Base-by-base conservation (phyloP, 1,140 invertebrate species). In the Drosophila jambulina region DNA sequence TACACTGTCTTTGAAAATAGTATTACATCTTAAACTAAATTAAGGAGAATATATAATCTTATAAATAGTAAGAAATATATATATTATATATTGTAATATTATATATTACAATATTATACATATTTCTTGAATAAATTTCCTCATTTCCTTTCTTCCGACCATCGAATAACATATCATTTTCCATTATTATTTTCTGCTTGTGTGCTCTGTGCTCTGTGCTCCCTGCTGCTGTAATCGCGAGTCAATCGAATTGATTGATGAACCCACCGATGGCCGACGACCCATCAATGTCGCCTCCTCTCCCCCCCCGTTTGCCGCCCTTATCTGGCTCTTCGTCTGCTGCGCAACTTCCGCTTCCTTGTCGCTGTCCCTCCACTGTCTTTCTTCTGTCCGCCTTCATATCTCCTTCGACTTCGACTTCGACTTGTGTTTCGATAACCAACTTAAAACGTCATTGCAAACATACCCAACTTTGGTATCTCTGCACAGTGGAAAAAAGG, bases 361-460 rank as follows among this genome's bases (percentile, higher is more conserved):
- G 25, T 42, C 61, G 49, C 34, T 23, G 13, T 23, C n/a, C 29
- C 27, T 13, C 17, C 19, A 12, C 25, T 38, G 25, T 13, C 43
- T 23, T 13, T 17, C 40, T 23, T 48, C 12, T 74, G 67, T 10
- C 45, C 34, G 71, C 34, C 38, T 51, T 51, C 48, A 57, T 48
- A 51, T 75, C 60, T 75, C 51, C 48, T 25, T 25, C 45, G 15
- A 48, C 15, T 46, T 46, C 13, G 43, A 7, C 10, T 67, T 68
- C 48, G 67, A 68, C 67, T 67, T 67, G 21, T 67, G 62, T 38
- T 54, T 32, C 67, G 67, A 70, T 54, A 75, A 58, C 59, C 54
- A 76, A 76, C 70, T 53, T 75, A 64, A 45, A 75, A 64, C 69
- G 69, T 56, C 59, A 76, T 76, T 75, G 63, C 60, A 76, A 54